phyloP scores from a whole-genome alignment of 2,797 vertebrate genomes.

The Gouania willdenowi region DNA sequence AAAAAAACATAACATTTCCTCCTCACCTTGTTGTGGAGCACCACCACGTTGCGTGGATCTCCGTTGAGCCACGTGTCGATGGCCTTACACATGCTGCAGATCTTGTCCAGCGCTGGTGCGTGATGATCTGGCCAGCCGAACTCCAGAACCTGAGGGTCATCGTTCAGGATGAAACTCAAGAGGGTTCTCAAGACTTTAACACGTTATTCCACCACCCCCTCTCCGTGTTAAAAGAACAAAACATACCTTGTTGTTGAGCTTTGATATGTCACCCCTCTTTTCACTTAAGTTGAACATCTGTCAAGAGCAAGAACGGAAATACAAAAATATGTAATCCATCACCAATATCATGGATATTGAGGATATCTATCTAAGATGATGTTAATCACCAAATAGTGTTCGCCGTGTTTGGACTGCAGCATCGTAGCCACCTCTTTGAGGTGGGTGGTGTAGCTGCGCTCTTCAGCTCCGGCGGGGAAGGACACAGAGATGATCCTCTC shows the following conservation, averaged over 20 bases:
- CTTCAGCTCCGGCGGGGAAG: constrained; percentile 80
- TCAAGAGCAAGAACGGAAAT: constrained; percentile 14
- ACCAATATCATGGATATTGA: too few relatives aligned
- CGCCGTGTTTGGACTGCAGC: constrained; percentile 92
- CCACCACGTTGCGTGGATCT: constrained; percentile 85
- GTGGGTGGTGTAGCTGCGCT: constrained; percentile 84
- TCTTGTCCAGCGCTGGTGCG: constrained; percentile 92
- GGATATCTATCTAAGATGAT: too few relatives aligned
- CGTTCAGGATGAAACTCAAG: not conserved
- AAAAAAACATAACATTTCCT: too few relatives aligned
- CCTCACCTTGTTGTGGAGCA: constrained; percentile 92
- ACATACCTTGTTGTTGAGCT: constrained; percentile 85
- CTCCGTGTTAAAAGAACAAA: not conserved
- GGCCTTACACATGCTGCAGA: constrained; percentile 97
- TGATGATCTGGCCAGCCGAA: constrained; percentile 96
- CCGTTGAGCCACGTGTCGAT: constrained; percentile 94
- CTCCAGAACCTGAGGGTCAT: constrained; percentile 82
- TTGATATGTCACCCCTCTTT: constrained; percentile 81
- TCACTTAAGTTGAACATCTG: constrained; percentile 95
- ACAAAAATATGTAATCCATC: too few relatives aligned
- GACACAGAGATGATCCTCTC: constrained; percentile 95
- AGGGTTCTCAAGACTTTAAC: too few relatives aligned
- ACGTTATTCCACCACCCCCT: too few relatives aligned
- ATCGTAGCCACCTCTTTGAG: constrained; percentile 92
- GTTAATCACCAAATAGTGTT: constrained; percentile 92